phyloP scores from a whole-genome alignment of 2,113 vertebrate genomes.

The Malurus alboscapulatus region DNA sequence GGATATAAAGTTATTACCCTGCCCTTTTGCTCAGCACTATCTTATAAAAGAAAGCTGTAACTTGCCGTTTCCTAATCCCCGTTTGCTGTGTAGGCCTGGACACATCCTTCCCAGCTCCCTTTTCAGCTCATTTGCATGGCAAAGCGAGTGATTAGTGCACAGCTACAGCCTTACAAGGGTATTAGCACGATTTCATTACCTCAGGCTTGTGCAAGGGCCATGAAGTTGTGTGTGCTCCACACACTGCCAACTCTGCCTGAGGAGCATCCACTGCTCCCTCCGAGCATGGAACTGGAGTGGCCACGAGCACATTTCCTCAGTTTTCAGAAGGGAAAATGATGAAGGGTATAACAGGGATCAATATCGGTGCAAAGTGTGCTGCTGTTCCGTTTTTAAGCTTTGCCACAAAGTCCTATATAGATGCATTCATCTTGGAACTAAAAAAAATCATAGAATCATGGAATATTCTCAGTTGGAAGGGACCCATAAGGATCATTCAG shows the following conservation, averaged over 20 bases:
- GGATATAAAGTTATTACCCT: not conserved
- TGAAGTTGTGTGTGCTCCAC: accelerated
- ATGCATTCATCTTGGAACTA: not conserved
- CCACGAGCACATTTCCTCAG: not conserved
- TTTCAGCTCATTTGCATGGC: not conserved
- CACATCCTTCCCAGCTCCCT: not conserved
- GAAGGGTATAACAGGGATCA: accelerated
- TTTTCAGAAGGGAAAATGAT: not conserved
- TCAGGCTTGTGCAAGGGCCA: not conserved
- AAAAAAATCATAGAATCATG: not conserved
- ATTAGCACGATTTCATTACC: not conserved
- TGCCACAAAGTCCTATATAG: not conserved
- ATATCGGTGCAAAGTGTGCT: accelerated
- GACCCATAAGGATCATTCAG: not conserved
- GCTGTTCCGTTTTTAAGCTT: not conserved
- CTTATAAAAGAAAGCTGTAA: not conserved
- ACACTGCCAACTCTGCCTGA: accelerated
- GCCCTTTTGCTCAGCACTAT: not conserved
- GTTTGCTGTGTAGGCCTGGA: not conserved
- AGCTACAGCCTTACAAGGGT: not conserved
- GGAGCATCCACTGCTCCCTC: not conserved
- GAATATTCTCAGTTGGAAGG: not conserved
- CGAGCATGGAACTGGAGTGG: not conserved
- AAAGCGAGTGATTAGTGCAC: not conserved
- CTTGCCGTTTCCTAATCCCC: not conserved